A percentile compares a stretch with the other conserved stretches of the same genome.
Conservation (phyloP, 2,888 invertebrate species). For the Acronicta psi region DNA sequence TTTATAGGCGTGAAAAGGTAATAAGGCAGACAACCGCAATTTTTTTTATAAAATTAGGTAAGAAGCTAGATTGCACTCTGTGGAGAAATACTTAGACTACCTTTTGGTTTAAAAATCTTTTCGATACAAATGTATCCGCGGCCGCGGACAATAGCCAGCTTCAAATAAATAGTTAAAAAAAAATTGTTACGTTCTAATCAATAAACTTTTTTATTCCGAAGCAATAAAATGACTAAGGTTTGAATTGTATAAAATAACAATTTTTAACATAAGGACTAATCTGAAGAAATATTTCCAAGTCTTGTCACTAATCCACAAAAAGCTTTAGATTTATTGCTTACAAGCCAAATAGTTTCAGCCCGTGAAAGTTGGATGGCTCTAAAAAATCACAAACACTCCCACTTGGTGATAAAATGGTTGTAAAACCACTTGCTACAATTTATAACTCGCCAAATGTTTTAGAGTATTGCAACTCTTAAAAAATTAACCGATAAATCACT, state of each 20-base stretch:
- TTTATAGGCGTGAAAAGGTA: too few relatives aligned
- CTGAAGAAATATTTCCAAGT: conserved; percentile 1
- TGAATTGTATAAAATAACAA: conserved; percentile 17
- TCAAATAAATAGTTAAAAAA: too few relatives aligned
- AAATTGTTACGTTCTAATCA: not conserved
- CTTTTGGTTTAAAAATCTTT: too few relatives aligned
- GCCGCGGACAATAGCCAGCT: too few relatives aligned
- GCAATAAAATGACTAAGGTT: not conserved
- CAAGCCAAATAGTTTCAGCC: conserved; percentile 29
- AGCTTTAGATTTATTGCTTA: conserved; percentile 35
- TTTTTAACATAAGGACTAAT: conserved; percentile 4
- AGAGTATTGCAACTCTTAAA: not conserved
- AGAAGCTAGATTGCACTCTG: too few relatives aligned
- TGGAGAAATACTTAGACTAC: too few relatives aligned
- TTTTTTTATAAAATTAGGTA: too few relatives aligned
- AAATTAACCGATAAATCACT: too few relatives aligned
- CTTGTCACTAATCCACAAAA: conserved; percentile 18
- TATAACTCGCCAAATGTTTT: conserved; percentile 38
- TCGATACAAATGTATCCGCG: too few relatives aligned
- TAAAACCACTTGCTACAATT: conserved; percentile 43
- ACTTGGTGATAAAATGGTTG: conserved; percentile 37
- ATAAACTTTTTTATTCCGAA: not conserved
- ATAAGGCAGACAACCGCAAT: too few relatives aligned
- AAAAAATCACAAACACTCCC: conserved; percentile 42
- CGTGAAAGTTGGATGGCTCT: conserved; percentile 27